Conservation (phyloP, 2,888 invertebrate species). For the Helleia helle region DNA sequence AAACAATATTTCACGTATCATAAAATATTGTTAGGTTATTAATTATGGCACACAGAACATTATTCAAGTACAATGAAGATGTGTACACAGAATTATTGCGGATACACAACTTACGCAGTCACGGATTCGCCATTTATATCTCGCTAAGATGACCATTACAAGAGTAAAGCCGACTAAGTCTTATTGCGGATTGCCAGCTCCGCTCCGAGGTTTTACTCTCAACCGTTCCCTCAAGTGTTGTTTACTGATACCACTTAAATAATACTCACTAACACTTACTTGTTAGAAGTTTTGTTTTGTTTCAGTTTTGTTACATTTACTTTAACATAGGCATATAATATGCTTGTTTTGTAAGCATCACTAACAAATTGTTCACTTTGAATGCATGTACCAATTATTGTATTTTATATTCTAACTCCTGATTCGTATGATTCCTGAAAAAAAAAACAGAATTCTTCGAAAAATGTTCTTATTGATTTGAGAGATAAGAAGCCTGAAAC, state of each 20-base stretch:
- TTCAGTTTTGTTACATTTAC: no score
- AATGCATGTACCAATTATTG: no score
- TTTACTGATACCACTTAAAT: constrained; percentile 12
- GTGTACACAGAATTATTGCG: constrained; percentile 5
- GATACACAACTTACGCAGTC: constrained; percentile 22
- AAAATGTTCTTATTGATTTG: no score
- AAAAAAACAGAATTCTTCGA: no score
- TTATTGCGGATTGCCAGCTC: constrained; percentile 30
- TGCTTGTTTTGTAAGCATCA: no score
- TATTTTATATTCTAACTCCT: no score
- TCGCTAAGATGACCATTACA: constrained; percentile 36
- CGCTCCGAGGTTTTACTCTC: constrained; percentile 27
- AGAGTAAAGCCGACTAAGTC: constrained; percentile 31
- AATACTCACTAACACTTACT: no score
- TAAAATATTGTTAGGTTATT: neutral
- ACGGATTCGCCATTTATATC: constrained; percentile 38
- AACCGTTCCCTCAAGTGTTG: constrained; percentile 25
- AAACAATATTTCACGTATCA: neutral
- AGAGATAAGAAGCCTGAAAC: no score
- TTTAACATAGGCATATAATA: no score
- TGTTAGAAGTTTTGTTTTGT: no score
- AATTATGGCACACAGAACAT: neutral
- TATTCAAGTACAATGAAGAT: constrained; percentile 3
- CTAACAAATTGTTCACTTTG: no score
- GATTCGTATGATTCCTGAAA: no score